A percentile compares a stretch with the other conserved stretches of the same genome.
These are phyloP conservation scores for Rhynchomys soricoides DNA, from an alignment of 2,113 vertebrate genomes.

Conservation along the genomic window DNA sequence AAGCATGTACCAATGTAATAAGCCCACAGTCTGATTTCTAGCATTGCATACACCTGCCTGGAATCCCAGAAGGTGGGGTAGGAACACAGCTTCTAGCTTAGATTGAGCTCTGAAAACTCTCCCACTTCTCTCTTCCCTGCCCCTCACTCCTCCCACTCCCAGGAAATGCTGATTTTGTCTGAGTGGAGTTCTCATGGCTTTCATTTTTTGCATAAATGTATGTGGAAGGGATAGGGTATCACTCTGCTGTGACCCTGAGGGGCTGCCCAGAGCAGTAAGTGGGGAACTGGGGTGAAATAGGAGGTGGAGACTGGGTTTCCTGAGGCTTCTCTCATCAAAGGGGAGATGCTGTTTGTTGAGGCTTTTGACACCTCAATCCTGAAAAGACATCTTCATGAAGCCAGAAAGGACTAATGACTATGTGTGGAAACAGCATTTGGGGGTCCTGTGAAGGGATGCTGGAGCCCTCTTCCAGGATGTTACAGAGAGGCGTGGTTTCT, in stretches of 20 bases:
- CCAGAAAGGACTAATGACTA: not conserved
- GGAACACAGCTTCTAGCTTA: not conserved
- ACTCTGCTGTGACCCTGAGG: rapidly evolving
- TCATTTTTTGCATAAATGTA: rapidly evolving
- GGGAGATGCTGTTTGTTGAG: not conserved
- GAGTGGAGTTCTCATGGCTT: not conserved
- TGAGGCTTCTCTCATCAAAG: not conserved
- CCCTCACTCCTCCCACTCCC: not conserved
- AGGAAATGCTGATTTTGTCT: not conserved
- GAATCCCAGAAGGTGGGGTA: not conserved
- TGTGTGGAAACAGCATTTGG: not conserved
- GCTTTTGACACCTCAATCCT: not conserved
- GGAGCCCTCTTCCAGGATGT: not conserved
- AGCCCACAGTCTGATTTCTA: not conserved
- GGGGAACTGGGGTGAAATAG: not conserved
- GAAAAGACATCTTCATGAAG: not conserved
- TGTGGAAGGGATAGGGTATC: rapidly evolving
- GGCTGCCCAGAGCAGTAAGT: not conserved
- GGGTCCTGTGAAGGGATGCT: not conserved
- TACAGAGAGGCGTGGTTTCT: not conserved
- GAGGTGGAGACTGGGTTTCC: not conserved
- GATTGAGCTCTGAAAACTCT: not conserved
- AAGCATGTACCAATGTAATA: not conserved
- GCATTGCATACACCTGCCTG: not conserved
- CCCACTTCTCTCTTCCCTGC: not conserved